A percentile compares a stretch with the other conserved stretches of the same genome.
These are phyloP conservation scores for Cerceris rybyensis DNA, from an alignment of 2,888 invertebrate genomes.

Conservation along the genomic window DNA sequence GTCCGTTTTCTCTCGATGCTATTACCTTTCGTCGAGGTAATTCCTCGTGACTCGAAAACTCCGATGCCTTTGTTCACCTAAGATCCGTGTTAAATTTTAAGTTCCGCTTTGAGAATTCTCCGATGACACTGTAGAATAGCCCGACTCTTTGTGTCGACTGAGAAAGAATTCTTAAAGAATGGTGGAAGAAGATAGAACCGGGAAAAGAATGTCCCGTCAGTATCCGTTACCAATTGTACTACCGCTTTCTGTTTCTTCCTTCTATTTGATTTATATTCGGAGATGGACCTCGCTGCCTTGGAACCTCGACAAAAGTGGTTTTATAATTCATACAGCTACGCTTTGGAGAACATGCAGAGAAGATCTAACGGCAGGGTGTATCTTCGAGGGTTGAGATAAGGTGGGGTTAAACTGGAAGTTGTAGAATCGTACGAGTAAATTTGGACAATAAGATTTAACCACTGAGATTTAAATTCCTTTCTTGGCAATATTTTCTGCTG, in stretches of 20 bases:
- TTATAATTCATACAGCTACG: too few species aligned
- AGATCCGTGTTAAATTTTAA: slow-evolving; percentile 42
- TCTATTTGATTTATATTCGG: slow-evolving; percentile 16
- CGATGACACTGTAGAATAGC: slow-evolving; percentile 24
- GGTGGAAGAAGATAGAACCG: background rate
- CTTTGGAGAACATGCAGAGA: too few species aligned
- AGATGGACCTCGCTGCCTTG: slow-evolving; percentile 3
- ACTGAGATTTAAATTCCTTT: too few species aligned
- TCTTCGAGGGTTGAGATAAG: too few species aligned
- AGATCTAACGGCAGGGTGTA: too few species aligned
- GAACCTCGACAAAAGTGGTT: background rate
- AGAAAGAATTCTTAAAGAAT: slow-evolving; percentile 22
- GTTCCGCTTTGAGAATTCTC: slow-evolving; percentile 31
- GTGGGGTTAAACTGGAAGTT: too few species aligned
- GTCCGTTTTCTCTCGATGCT: too few species aligned
- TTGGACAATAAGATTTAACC: too few species aligned
- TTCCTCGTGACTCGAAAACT: background rate
- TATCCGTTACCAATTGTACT: slow-evolving; percentile 19
- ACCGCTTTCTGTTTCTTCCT: background rate
- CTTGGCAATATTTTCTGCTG: too few species aligned
- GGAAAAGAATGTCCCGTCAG: slow-evolving; percentile 6
- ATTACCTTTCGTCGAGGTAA: too few species aligned
- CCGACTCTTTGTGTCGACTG: slow-evolving; percentile 17
- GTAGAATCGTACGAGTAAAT: too few species aligned
- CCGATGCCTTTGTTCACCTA: slow-evolving; percentile 21